Evolutionary conservation across 2,797 vertebrate species (phyloP).

Genomic region (Darevskia nairensis): DNA sequence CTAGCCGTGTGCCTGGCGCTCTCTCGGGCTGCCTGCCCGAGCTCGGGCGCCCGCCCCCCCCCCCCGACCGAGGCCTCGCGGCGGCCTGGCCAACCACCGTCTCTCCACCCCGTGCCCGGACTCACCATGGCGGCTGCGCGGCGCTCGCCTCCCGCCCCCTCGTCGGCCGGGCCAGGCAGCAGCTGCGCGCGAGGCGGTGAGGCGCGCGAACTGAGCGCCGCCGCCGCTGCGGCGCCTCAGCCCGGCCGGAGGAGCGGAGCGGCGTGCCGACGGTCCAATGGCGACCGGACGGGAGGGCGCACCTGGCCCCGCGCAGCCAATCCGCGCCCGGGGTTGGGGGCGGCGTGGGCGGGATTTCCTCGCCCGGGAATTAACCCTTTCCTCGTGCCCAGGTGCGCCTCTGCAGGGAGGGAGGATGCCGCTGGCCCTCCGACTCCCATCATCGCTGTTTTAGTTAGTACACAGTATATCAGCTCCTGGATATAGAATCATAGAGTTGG

Average conservation of each 20-base stretch:
- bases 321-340: not conserved
- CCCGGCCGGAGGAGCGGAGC: not conserved
- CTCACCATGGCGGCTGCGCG: not conserved
- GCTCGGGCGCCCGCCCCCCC: not conserved
- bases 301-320: not conserved
- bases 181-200: not conserved
- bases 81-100: no score
- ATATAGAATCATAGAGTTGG: no score
- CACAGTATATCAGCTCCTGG: no score
- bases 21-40: not conserved
- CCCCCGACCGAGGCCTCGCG: no score
- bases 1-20: no score
- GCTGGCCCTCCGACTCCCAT: not conserved
- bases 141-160: not conserved
- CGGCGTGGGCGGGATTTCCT: no score
- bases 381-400: not conserved
- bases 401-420: no score
- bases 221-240: not conserved
- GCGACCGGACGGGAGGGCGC: not conserved
- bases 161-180: not conserved
- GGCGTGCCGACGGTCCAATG: not conserved
- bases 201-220: not conserved
- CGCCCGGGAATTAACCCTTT: not conserved
- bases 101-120: not conserved
- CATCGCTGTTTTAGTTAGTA: no score